phyloP scores from a whole-genome alignment of 2,797 vertebrate species.

The Ceryle rudis region DNA sequence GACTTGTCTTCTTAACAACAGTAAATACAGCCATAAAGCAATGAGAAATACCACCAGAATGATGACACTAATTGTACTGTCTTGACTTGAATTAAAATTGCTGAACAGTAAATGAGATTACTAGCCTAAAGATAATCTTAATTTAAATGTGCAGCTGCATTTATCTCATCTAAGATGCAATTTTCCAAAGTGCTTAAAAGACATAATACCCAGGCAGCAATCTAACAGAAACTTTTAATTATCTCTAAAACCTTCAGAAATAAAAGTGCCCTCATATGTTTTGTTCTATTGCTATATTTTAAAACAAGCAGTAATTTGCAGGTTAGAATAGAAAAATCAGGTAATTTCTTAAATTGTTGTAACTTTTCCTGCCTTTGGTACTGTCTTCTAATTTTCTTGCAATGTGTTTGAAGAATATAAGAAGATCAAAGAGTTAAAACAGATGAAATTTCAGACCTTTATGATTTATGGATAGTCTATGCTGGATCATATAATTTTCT shows the following conservation, averaged over 20 bases:
- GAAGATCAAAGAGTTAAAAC: not conserved
- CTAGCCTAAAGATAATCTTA: constrained; percentile 76
- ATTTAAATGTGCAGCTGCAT: constrained; percentile 72
- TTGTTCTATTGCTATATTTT: constrained; percentile 24
- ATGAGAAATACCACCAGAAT: constrained; percentile 78
- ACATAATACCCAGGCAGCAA: not conserved
- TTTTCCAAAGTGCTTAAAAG: constrained; percentile 70
- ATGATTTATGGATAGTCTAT: not conserved
- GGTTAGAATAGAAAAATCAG: constrained; percentile 30
- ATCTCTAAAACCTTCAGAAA: too few relatives aligned
- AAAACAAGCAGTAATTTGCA: constrained; percentile 10
- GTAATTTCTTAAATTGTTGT: not conserved
- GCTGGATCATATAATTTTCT: not conserved
- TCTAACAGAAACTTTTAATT: constrained; percentile 28
- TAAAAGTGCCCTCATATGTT: not conserved
- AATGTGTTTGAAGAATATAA: not conserved
- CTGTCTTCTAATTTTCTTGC: not conserved
- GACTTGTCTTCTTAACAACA: constrained; percentile 84
- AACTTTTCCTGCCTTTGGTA: not conserved
- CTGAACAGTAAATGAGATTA: constrained; percentile 78
- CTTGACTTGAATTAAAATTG: constrained; percentile 79
- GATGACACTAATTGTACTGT: constrained; percentile 80
- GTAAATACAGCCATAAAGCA: constrained; percentile 83
- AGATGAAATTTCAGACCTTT: not conserved
- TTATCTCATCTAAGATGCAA: constrained; percentile 73